Evolutionary conservation across 2,888 invertebrate species (phyloP).

Genomic region (Linyphia triangularis): DNA sequence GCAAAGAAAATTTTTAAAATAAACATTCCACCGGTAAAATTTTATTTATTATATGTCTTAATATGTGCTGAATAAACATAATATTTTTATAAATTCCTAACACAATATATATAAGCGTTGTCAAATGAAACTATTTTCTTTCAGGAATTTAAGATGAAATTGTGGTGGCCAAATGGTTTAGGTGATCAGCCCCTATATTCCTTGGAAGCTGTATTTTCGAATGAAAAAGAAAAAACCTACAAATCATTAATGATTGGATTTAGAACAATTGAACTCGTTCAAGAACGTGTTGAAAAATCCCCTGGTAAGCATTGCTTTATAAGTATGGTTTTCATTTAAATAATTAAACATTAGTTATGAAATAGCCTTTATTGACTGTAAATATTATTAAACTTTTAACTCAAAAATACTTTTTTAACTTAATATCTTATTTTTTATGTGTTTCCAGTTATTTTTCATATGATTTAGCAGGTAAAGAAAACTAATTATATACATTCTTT

Average conservation of each 20-base stretch:
- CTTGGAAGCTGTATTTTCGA: constrained; percentile 83
- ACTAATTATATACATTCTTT: too few relatives aligned
- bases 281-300: constrained; percentile 79
- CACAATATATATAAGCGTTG: neutral
- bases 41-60: too few relatives aligned
- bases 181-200: constrained; percentile 89
- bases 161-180: constrained; percentile 98
- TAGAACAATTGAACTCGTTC: constrained; percentile 89
- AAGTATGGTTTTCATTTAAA: too few relatives aligned
- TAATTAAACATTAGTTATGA: too few relatives aligned
- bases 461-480: too few relatives aligned
- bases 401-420: too few relatives aligned
- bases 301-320: too few relatives aligned
- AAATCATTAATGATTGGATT: constrained; percentile 89
- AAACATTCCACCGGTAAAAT: constrained; percentile 35
- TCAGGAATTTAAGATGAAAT: constrained; percentile 47
- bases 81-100: neutral
- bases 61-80: too few relatives aligned
- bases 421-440: too few relatives aligned
- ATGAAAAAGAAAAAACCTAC: constrained; percentile 78
- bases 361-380: too few relatives aligned
- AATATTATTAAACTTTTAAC: too few relatives aligned
- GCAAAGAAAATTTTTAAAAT: constrained; percentile 46
- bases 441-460: too few relatives aligned
- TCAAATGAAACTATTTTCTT: neutral